phyloP scores from a whole-genome alignment of 2,888 invertebrate genomes.

The Megalurothrips usitatus region DNA sequence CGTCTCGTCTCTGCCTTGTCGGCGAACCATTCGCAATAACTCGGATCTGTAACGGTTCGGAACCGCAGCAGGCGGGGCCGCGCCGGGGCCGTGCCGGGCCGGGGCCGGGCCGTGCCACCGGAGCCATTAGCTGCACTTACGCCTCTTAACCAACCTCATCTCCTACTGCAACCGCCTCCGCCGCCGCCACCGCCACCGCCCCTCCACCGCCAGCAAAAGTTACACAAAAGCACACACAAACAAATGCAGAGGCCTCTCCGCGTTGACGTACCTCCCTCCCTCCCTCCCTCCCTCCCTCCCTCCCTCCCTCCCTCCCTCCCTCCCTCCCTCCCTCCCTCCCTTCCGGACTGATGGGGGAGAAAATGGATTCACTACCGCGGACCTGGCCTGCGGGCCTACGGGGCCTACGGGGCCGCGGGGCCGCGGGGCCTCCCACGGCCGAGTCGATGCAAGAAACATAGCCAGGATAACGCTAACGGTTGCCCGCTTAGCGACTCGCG shows the following conservation, averaged over 20 bases:
- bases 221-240: too few relatives aligned
- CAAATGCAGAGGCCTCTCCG: too few relatives aligned
- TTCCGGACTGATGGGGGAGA: too few relatives aligned
- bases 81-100: not conserved
- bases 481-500: too few relatives aligned
- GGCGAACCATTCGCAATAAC: not conserved
- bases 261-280: not conserved
- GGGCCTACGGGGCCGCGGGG: too few relatives aligned
- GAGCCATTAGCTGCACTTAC: not conserved
- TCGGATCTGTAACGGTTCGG: constrained; percentile 15
- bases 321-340: not conserved
- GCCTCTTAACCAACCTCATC: not conserved
- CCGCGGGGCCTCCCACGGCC: too few relatives aligned
- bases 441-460: too few relatives aligned
- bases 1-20: not conserved
- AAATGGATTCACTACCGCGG: too few relatives aligned
- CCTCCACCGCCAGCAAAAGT: too few relatives aligned
- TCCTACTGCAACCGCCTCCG: not conserved
- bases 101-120: not conserved
- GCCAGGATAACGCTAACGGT: too few relatives aligned
- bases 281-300: not conserved
- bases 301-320: not conserved
- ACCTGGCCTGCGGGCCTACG: too few relatives aligned
- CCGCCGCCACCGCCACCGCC: not conserved
- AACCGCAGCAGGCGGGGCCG: not conserved